These are phyloP conservation scores for Trachymyrmex cornetzi DNA, from an alignment of 1,140 invertebrate genomes.

Conservation along the genomic window DNA sequence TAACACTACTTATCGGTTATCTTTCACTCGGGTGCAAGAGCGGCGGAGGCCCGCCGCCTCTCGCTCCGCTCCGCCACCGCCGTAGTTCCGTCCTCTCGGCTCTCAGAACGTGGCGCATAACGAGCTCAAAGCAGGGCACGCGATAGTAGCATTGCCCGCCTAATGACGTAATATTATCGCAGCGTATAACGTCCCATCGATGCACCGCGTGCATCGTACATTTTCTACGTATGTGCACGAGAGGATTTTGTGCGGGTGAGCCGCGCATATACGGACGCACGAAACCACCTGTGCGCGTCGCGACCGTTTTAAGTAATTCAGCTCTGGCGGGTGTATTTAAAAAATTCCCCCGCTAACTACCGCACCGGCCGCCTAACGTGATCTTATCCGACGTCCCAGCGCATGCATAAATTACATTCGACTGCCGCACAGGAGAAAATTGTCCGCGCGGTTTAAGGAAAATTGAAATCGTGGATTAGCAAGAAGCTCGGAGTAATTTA, in stretches of 20 bases:
- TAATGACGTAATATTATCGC: constrained; percentile 74
- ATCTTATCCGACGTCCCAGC: constrained; percentile 51
- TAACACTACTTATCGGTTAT: constrained; percentile 74
- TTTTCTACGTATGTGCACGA: constrained; percentile 25
- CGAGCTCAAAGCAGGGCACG: constrained; percentile 69
- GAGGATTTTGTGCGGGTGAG: constrained; percentile 36
- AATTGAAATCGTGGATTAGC: constrained; percentile 32
- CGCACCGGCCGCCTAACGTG: constrained; percentile 41
- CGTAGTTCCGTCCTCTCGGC: constrained; percentile 41
- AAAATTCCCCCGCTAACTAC: constrained; percentile 47
- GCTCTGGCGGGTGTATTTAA: constrained; percentile 52
- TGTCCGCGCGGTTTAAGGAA: background rate
- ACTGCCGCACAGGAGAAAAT: constrained; percentile 53
- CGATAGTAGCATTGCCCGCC: constrained; percentile 66
- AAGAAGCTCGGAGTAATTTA: background rate
- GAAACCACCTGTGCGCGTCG: constrained; percentile 75
- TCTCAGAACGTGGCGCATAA: constrained; percentile 54
- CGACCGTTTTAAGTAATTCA: constrained; percentile 56
- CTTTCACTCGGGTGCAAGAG: constrained; percentile 71
- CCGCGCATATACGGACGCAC: constrained; percentile 48
- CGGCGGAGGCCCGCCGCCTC: constrained; percentile 37
- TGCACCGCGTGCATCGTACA: constrained; percentile 69
- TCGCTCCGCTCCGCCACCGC: constrained; percentile 14
- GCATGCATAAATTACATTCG: constrained; percentile 62
- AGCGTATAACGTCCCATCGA: constrained; percentile 74